Evolutionary conservation across 2,888 invertebrate genomes (phyloP).

Genomic region (Drosophila pseudotalamancana): DNA sequence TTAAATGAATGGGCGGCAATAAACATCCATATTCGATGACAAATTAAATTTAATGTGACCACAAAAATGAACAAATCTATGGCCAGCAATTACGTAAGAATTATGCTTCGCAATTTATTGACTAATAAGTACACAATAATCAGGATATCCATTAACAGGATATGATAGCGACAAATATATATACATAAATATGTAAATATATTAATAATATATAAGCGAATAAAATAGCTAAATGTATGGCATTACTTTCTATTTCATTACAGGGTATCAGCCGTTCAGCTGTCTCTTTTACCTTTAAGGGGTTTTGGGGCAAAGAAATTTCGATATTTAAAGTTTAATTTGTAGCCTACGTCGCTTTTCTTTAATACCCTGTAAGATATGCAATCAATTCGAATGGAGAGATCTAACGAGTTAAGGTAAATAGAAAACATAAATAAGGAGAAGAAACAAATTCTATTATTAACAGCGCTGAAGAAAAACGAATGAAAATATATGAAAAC

Average conservation of each 20-base stretch:
- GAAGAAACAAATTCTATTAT: too few species aligned
- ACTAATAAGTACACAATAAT: conserved; percentile 9
- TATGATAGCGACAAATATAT: too few species aligned
- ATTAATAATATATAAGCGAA: too few species aligned
- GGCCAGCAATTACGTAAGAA: conserved; percentile 42
- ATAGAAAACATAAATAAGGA: background rate
- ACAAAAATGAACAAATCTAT: conserved; percentile 38
- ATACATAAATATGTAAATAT: too few species aligned
- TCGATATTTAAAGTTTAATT: conserved; percentile 65
- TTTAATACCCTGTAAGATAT: conserved; percentile 7
- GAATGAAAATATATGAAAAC: conserved; percentile 58
- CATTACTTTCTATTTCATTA: too few species aligned
- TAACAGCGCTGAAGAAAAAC: too few species aligned
- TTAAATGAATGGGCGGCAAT: background rate
- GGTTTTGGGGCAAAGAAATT: too few species aligned
- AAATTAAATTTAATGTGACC: conserved; percentile 62
- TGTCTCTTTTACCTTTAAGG: too few species aligned
- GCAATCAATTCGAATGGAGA: background rate
- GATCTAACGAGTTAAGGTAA: background rate
- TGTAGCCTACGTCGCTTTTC: conserved; percentile 38
- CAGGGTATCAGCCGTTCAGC: too few species aligned
- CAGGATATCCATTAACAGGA: too few species aligned
- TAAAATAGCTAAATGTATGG: background rate
- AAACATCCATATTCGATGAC: conserved; percentile 11
- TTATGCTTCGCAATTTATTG: conserved; percentile 17